Evolutionary conservation across 2,888 invertebrate genomes (phyloP).

Genomic region (Dendrolimus pini): DNA sequence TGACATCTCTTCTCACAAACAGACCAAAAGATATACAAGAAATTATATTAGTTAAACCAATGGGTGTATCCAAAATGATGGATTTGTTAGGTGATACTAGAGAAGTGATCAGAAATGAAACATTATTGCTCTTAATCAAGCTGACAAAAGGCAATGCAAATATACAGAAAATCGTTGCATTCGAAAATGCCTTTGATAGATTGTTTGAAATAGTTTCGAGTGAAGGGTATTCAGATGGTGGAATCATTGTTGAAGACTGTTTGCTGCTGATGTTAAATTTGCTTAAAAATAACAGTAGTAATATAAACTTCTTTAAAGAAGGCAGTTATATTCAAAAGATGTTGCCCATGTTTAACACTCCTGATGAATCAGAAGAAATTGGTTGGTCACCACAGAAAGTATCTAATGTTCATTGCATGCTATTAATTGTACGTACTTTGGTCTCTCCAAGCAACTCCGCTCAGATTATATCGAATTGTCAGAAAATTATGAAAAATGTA

Average conservation of each 20-base stretch:
- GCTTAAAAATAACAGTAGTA: conserved; percentile 95
- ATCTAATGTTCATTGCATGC: conserved; percentile 94
- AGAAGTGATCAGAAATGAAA: conserved; percentile 97
- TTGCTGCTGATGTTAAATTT: conserved; percentile 94
- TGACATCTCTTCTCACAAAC: conserved; percentile 92
- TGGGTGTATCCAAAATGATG: conserved; percentile 98
- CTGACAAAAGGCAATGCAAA: conserved; percentile 96
- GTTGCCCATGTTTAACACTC: conserved; percentile 90
- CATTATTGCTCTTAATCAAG: conserved; percentile 91
- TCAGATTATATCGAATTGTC: conserved; percentile 88
- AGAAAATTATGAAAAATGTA: conserved; percentile 91
- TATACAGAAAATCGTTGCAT: conserved; percentile 99
- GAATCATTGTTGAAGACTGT: conserved; percentile 99
- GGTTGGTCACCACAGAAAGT: conserved; percentile 97
- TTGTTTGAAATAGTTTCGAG: conserved; percentile 94
- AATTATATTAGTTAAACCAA: conserved; percentile 91
- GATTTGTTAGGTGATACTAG: conserved; percentile 95
- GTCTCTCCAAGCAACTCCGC: conserved; percentile 96
- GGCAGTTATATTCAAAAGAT: conserved; percentile 95
- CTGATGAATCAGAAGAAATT: conserved; percentile 81
- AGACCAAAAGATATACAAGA: conserved; percentile 92
- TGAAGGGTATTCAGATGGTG: conserved; percentile 96
- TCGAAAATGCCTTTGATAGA: conserved; percentile 98
- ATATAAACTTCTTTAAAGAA: conserved; percentile 99
- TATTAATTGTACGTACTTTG: conserved; percentile 92